Evolutionary conservation across 1,140 invertebrate genomes (phyloP), one percentile per base, ranked within the genome.

Genomic region (Drosophila pruinosa): DNA sequence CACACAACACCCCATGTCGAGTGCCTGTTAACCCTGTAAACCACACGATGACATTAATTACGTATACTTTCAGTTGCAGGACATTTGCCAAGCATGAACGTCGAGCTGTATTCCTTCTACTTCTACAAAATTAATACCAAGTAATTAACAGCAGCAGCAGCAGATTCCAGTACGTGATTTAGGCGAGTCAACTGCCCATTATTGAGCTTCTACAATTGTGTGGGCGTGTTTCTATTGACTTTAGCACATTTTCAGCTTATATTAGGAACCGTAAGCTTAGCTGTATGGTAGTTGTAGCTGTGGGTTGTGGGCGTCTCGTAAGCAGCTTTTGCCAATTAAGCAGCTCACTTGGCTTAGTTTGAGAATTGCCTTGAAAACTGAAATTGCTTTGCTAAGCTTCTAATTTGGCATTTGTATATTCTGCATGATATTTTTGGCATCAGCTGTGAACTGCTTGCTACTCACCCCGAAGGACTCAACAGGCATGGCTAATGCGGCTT

Each of bases 41-140:
- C 80, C 86, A 72, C 86, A 81, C 41, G 68, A 72, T 89, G 85
- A 82, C 85, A 89, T 89, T 89, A 89, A 89, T 89, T 86, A 73
- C 68, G 67, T 53, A 47, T 54, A 63, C 48, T 63, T 58, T 61
- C 53, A 39, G 39, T 59, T 52, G 48, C 26, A 52, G 48, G 12
- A 21, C 48, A 12, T 15, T 4, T 4, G 34, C 31, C 10, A 21
- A n/a, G 4, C 24, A 24, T n/a, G 21, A 47, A n/a, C n/a, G n/a
- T n/a, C n/a, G n/a, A n/a, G 36, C 24, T n/a, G 8, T 7, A 6
- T 14, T 39, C 61, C 28, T 14, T 15, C 24, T 41, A 57, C 10
- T 74, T 57, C 54, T 79, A 73, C 75, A 86, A 90, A 90, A 90
- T 90, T 89, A 89, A 90, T 89, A 90, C 79, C 69, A 57, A 78